A percentile compares a stretch with the other conserved stretches of the same genome.
phyloP scores from a whole-genome alignment of 1,140 invertebrate genomes.

The Orius laevigatus region DNA sequence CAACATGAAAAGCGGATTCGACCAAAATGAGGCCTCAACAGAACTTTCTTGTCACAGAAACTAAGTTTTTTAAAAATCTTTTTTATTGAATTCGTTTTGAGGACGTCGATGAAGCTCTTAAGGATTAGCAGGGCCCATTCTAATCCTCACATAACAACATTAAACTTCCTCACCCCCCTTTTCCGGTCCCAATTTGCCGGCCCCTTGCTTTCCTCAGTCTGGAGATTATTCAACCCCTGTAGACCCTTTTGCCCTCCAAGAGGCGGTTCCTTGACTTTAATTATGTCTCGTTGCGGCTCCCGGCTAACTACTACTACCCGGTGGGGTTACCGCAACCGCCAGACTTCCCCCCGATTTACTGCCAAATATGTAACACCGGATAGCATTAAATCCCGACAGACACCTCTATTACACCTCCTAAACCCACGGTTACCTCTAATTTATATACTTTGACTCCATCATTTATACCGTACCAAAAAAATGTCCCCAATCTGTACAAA shows the following conservation, averaged over 20 bases:
- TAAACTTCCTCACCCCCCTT: background rate
- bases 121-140: background rate
- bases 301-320: slow-evolving; percentile 8
- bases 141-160: background rate
- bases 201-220: slow-evolving; percentile 1
- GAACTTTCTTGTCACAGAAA: too few relatives aligned
- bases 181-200: background rate
- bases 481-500: background rate
- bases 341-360: slow-evolving; percentile 7
- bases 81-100: too few relatives aligned
- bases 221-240: slow-evolving; percentile 9
- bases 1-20: too few relatives aligned
- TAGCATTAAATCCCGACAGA: slow-evolving; percentile 4
- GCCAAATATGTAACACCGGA: slow-evolving; percentile 11
- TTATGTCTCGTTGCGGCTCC: slow-evolving; percentile 11
- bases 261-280: slow-evolving; percentile 8
- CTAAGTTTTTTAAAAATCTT: too few relatives aligned
- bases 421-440: background rate
- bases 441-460: background rate
- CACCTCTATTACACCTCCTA: background rate
- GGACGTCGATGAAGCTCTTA: background rate
- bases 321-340: slow-evolving; percentile 1
- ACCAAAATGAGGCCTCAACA: too few relatives aligned
- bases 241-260: background rate
- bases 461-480: background rate